Evolutionary conservation across 92 coral and sea anemone species (phyloP).

Genomic region (Siderastrea radians): DNA sequence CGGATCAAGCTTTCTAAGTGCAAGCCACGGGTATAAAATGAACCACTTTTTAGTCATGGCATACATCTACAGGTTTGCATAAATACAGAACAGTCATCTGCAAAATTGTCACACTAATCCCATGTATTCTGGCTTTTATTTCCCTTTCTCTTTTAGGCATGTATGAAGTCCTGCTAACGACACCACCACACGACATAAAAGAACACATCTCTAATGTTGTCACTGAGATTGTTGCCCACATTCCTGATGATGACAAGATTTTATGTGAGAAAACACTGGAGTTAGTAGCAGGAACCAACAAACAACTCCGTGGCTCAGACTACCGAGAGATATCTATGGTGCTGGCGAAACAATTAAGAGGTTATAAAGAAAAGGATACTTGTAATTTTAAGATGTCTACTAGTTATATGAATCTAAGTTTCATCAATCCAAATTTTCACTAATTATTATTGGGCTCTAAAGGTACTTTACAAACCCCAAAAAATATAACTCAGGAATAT

Average conservation of each 20-base stretch:
- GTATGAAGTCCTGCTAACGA: conserved; percentile 4
- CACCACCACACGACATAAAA: conserved; percentile 7
- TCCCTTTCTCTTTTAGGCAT: not conserved
- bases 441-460: too few species aligned
- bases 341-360: conserved; percentile 22
- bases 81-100: not conserved
- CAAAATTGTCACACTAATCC: conserved; percentile 1
- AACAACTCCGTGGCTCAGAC: conserved; percentile 18
- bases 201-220: conserved; percentile 21
- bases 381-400: too few species aligned
- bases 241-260: not conserved
- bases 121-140: conserved; percentile 6
- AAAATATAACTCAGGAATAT: too few species aligned
- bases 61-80: too few species aligned
- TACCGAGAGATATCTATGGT: conserved; percentile 23
- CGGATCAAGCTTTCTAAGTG: too few species aligned
- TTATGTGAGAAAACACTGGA: not conserved
- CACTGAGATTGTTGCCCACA: not conserved
- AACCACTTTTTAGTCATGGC: too few species aligned
- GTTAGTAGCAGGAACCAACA: conserved; percentile 10
- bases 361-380: not conserved
- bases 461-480: too few species aligned
- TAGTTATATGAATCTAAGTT: too few species aligned
- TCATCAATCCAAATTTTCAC: too few species aligned
- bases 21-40: too few species aligned